Percentiles rank a stretch among this genome's conserved stretches.
Conservation (phyloP, 2,888 invertebrate species). For the Epistrophe grossulariae region DNA sequence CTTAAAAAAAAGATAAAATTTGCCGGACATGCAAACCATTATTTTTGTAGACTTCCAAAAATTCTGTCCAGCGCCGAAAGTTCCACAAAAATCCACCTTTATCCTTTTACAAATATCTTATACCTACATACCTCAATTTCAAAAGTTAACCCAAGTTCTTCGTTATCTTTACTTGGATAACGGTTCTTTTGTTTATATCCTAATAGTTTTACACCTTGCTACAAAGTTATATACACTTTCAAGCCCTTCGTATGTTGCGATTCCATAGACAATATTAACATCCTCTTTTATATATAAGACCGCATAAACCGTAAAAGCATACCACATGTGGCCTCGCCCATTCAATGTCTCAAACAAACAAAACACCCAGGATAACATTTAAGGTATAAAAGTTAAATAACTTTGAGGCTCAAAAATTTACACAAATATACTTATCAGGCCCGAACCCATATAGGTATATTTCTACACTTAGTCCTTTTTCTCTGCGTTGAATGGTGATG, state of each 20-base stretch:
- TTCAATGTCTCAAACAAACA: slow-evolving; percentile 32
- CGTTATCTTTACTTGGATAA: slow-evolving; percentile 61
- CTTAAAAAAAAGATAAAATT: background rate
- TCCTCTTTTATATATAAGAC: slow-evolving; percentile 24
- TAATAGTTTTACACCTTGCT: slow-evolving; percentile 72
- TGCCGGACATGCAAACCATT: background rate
- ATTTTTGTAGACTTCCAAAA: slow-evolving; percentile 3
- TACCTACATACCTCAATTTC: background rate
- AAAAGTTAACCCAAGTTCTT: background rate
- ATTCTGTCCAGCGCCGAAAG: background rate
- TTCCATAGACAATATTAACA: slow-evolving; percentile 29
- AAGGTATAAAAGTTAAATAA: slow-evolving; percentile 71
- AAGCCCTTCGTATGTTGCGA: background rate
- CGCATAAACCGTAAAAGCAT: slow-evolving; percentile 25
- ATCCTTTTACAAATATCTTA: background rate
- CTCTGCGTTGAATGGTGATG: slow-evolving; percentile 24
- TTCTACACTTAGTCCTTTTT: slow-evolving; percentile 37
- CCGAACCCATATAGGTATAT: slow-evolving; percentile 65
- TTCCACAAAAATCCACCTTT: slow-evolving; percentile 4
- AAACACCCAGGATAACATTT: slow-evolving; percentile 66
- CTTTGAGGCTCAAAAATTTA: slow-evolving; percentile 69
- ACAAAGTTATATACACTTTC: slow-evolving; percentile 17
- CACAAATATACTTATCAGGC: slow-evolving; percentile 75
- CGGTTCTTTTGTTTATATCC: slow-evolving; percentile 62
- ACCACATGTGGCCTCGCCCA: slow-evolving; percentile 54